These are phyloP conservation scores for Ceratotherium simum DNA, from an alignment of 2,113 vertebrate genomes.

Conservation along the genomic window DNA sequence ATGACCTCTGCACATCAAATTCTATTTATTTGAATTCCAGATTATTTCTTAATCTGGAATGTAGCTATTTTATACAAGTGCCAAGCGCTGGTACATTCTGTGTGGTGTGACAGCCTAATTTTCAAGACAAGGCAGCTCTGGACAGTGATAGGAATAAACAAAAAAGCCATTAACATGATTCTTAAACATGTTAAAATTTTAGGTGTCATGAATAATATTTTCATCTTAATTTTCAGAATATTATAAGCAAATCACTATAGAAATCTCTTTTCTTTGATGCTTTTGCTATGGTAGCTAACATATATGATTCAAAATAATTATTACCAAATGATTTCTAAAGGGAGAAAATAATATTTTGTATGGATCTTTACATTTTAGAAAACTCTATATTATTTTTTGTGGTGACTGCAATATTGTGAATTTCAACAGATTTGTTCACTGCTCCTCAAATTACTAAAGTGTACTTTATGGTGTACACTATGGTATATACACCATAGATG, in stretches of 20 bases:
- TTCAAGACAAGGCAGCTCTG: neutral
- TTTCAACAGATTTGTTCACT: constrained; percentile 44
- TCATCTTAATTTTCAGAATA: neutral
- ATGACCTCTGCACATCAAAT: neutral
- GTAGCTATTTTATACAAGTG: neutral
- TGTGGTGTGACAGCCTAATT: neutral
- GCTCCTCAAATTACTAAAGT: constrained; percentile 53
- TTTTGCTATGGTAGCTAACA: neutral
- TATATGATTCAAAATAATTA: neutral
- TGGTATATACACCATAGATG: neutral
- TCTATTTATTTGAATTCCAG: neutral
- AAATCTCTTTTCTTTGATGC: neutral
- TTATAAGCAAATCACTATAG: neutral
- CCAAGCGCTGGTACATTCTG: neutral
- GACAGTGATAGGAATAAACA: neutral
- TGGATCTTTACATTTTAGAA: neutral
- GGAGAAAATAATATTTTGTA: neutral
- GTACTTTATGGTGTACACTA: no score
- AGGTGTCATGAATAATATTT: neutral
- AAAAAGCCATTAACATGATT: neutral
- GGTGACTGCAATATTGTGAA: constrained; percentile 41
- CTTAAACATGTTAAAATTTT: neutral
- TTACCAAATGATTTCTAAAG: constrained; percentile 8
- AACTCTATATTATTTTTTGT: neutral
- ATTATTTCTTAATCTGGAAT: neutral